Evolutionary conservation across 2,888 invertebrate genomes (phyloP).

Genomic region (Calliphora vomitoria): DNA sequence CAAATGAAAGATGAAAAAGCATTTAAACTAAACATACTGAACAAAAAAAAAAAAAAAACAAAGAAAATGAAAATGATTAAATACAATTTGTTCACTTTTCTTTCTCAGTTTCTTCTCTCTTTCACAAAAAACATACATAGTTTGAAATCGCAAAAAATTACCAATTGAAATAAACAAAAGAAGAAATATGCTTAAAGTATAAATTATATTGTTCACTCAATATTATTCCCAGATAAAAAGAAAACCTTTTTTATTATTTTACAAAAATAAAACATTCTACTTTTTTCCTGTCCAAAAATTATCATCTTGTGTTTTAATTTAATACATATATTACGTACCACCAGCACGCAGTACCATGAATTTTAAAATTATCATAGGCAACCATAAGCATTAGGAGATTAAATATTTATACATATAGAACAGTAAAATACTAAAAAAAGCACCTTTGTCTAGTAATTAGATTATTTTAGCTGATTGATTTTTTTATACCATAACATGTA

Average conservation of each 20-base stretch:
- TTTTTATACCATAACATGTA: too few relatives aligned
- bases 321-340: not conserved
- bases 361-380: not conserved
- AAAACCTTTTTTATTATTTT: slow-evolving; percentile 71
- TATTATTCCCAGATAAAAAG: slow-evolving; percentile 39
- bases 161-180: slow-evolving; percentile 14
- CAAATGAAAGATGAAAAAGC: slow-evolving; percentile 63
- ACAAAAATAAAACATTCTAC: slow-evolving; percentile 69
- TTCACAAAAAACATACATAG: slow-evolving; percentile 35
- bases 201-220: slow-evolving; percentile 57
- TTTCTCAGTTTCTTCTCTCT: slow-evolving; percentile 42
- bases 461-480: too few relatives aligned
- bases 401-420: too few relatives aligned
- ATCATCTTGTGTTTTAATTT: slow-evolving; percentile 4
- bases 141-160: slow-evolving; percentile 32
- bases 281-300: slow-evolving; percentile 70
- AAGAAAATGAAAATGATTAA: slow-evolving; percentile 36
- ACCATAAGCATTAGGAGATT: too few relatives aligned
- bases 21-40: slow-evolving; percentile 69
- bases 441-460: too few relatives aligned
- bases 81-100: slow-evolving; percentile 33
- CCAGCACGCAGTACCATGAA: not conserved
- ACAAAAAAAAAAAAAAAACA: slow-evolving; percentile 50
- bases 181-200: slow-evolving; percentile 53
- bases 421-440: too few relatives aligned